Evolutionary conservation across 2,888 invertebrate genomes (phyloP), one percentile per base, ranked within the genome.

Genomic region (Ethmia dodecea): DNA sequence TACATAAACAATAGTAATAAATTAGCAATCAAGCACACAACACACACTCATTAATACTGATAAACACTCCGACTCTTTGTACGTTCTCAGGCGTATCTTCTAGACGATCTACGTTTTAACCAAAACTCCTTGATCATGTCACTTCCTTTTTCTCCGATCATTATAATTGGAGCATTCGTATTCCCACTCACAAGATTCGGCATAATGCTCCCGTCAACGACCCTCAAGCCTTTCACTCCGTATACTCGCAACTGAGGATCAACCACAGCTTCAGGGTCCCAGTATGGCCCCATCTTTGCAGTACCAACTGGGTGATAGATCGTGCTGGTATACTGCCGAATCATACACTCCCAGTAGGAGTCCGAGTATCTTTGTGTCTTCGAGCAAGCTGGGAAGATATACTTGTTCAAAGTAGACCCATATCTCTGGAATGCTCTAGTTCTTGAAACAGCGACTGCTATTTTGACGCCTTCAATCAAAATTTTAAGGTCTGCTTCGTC

Each of bases 111-210:
- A 43, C 88, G 81, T 46, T 90, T 91, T 37, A 92, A 71, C 95
- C 95, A 95, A 60, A 89, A 92, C 49, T 94, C 92, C 63, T 95
- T 95, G 31, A 96, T 93, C 89, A 96, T 88, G 60, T 96, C 95
- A 6, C 95, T 89, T 0, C 93, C 95, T 66, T 96, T 96, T 64
- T 96, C 96, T 0, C 92, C 96, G 29, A 96, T 92, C 96, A 96
- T 96, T 16, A 96, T 94, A 1, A 90, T 90, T 0, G 95, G 95
- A 0, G 94, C 95, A 56, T 95, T 95, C 0, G 95, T 95, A 49
- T 95, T 95, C 0, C 94, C 94, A 47, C 94, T 94, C 0, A 95
- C 94, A 44, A 94, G 75, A 47, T 90, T 93, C 0, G 95, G 95
- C 94, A 95, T 95, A 13, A 95, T 93, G 35, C 94, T 94, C 0